These are phyloP conservation scores for Ochlodes sylvanus DNA, from an alignment of 2,888 invertebrate genomes.

Conservation along the genomic window DNA sequence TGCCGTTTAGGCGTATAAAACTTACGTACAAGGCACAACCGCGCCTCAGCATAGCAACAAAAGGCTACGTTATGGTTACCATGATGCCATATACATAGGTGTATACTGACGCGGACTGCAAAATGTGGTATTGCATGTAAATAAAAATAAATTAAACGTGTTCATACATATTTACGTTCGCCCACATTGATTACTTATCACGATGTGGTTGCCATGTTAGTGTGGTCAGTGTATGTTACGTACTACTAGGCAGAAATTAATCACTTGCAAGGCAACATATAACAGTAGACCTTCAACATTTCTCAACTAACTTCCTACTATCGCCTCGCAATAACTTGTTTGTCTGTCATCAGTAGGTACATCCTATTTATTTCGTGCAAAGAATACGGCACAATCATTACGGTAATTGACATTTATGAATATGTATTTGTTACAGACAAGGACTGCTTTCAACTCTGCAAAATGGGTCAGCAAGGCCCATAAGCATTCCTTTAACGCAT, in stretches of 20 bases:
- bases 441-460: constrained; percentile 83
- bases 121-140: background rate
- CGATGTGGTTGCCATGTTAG: background rate
- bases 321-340: constrained; percentile 8
- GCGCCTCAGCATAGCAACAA: background rate
- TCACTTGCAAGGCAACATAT: background rate
- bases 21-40: too few relatives aligned
- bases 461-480: constrained; percentile 75
- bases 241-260: background rate
- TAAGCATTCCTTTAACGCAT: constrained; percentile 80
- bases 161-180: background rate
- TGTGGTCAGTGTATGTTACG: background rate
- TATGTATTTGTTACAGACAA: constrained; percentile 69
- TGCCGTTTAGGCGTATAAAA: too few relatives aligned
- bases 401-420: constrained; percentile 8
- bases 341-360: constrained; percentile 6
- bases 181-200: background rate
- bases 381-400: background rate
- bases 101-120: background rate
- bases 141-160: background rate
- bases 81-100: background rate
- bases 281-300: constrained; percentile 5
- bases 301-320: constrained; percentile 8
- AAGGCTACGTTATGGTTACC: background rate
- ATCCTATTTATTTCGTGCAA: background rate